Evolutionary conservation across 1,140 invertebrate species (phyloP).

Genomic region (Bicyclus anynana): DNA sequence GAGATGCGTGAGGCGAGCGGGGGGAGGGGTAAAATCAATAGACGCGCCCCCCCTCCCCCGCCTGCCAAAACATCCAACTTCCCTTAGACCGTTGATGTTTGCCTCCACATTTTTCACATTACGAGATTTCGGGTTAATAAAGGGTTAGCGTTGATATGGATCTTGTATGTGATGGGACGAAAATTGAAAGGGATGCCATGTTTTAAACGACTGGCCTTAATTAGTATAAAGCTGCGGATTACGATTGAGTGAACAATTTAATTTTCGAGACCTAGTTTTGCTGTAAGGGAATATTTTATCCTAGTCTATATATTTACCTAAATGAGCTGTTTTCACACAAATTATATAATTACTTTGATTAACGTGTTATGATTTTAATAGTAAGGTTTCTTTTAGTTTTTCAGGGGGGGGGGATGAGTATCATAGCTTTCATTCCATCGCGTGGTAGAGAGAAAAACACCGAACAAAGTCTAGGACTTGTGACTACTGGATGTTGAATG

Average conservation of each 20-base stretch:
- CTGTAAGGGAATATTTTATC: too few species aligned
- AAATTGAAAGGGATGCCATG: constrained; percentile 1
- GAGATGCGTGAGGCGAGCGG: constrained; percentile 46
- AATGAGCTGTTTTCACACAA: too few species aligned
- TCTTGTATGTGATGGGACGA: constrained; percentile 9
- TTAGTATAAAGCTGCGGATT: not conserved
- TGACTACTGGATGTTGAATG: too few species aligned
- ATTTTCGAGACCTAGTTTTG: not conserved
- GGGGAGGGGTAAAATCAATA: constrained; percentile 55
- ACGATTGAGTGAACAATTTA: not conserved
- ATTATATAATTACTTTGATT: too few species aligned
- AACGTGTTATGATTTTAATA: too few species aligned
- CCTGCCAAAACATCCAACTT: constrained; percentile 44
- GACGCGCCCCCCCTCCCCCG: constrained; percentile 35
- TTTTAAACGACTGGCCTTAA: not conserved
- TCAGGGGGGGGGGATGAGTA: too few species aligned
- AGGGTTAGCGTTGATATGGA: constrained; percentile 18
- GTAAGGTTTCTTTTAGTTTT: too few species aligned
- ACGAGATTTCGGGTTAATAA: constrained; percentile 34
- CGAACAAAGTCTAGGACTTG: too few species aligned
- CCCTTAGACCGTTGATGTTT: constrained; percentile 33
- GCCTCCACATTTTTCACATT: constrained; percentile 40
- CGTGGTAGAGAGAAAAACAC: too few species aligned
- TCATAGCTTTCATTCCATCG: too few species aligned
- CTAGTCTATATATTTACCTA: too few species aligned